Evolutionary conservation across 2,888 invertebrate species (phyloP).

Genomic region (Tolmerus cingulatus): DNA sequence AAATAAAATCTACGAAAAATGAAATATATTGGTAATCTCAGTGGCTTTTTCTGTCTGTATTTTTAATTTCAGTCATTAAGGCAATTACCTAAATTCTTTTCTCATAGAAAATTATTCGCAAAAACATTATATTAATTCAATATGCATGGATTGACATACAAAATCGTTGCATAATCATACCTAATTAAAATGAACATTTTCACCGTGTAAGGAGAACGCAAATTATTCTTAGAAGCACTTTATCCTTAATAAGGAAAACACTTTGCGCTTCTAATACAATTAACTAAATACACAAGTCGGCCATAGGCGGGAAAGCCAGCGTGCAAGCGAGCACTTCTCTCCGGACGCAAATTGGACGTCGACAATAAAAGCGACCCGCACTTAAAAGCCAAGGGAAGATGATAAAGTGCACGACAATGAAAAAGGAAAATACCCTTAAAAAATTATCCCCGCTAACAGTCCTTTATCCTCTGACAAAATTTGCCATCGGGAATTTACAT

Average conservation of each 20-base stretch:
- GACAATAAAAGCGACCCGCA: conserved; percentile 31
- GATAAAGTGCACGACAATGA: conserved; percentile 37
- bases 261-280: conserved; percentile 43
- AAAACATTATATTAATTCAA: conserved; percentile 31
- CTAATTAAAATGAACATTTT: conserved; percentile 29
- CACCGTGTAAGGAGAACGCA: conserved; percentile 27
- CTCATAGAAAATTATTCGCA: neutral
- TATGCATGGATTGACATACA: conserved; percentile 16
- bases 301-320: conserved; percentile 21
- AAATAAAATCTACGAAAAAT: too few relatives aligned
- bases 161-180: conserved; percentile 28
- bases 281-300: conserved; percentile 40
- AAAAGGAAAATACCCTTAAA: conserved; percentile 36
- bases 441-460: conserved; percentile 49
- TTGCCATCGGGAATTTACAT: conserved; percentile 61
- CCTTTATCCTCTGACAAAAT: conserved; percentile 57
- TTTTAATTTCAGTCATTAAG: neutral
- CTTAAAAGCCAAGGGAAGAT: conserved; percentile 18
- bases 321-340: conserved; percentile 21
- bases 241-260: conserved; percentile 31
- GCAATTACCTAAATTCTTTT: neutral
- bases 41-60: too few relatives aligned
- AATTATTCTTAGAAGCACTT: conserved; percentile 43
- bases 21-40: too few relatives aligned
- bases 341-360: conserved; percentile 21